Base-by-base conservation (phyloP, 2,113 vertebrate genomes). In the Herpetotheres cachinnans region DNA sequence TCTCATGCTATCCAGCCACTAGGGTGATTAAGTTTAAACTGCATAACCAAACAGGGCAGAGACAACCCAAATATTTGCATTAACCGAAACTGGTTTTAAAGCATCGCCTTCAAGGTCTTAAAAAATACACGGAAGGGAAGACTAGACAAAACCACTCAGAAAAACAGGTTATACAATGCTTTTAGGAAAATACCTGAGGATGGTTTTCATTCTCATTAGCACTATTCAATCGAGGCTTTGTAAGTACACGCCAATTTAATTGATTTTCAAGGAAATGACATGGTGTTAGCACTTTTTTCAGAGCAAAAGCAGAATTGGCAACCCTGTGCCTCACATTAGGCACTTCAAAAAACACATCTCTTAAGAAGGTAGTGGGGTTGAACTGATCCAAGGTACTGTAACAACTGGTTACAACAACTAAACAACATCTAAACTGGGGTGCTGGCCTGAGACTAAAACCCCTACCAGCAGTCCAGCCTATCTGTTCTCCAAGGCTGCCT, bases 51-150 rank as follows among this genome's bases (percentile, higher is more conserved):
- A 93, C 85, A 96, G 93, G 95, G 96, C 92, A 94, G 96, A 95
- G 90, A 95, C 87, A 96, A 96, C 38, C 27, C 62, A 96, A 97
- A 96, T 95, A 96, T 96, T 96, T 96, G 78, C 84, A 91, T 93
- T 95, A 82, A 93, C 54, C 29, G 81, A 82, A 93, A 90, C 3
- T 9, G 34, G 62, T 46, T 79, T 91, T 91, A 91, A 95, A 95
- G 82, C 78, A 76, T 52, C 10, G 2, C 46, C 66, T 88, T 82
- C 84, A 82, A 94, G 73, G 66, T 29, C 36, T 10, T 61, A 66
- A 34, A 86, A 91, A 95, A 95, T 34, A 95, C 26, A 42, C 11
- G 19, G 40, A 61, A 81, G 10, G 15, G 21, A 88, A 86, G 66
- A 67, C 38, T 58, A 80, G 77, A 89, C 62, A 95, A 92, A 97